Evolutionary conservation across 2,113 vertebrate species (phyloP).

Genomic region (Cinclus cinclus): DNA sequence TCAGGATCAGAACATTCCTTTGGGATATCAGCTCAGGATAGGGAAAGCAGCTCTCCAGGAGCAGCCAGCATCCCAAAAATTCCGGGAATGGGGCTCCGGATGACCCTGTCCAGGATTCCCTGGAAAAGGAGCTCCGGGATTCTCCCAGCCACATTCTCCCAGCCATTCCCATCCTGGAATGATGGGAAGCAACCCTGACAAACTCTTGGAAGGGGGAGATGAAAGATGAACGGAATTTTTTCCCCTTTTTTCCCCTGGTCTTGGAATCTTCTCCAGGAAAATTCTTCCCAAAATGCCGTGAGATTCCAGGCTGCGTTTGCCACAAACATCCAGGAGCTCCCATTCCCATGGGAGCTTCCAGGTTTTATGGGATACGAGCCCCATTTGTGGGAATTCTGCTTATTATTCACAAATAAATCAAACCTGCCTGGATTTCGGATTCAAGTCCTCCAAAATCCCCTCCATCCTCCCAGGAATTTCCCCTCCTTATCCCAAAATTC

Average conservation of each 20-base stretch:
- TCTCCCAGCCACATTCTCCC: neutral
- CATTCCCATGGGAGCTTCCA: rapidly evolving
- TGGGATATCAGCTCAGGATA: neutral
- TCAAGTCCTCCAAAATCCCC: neutral
- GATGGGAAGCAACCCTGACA: neutral
- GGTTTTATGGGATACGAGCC: rapidly evolving
- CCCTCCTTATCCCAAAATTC: neutral
- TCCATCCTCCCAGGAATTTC: neutral
- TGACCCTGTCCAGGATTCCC: neutral
- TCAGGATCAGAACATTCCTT: neutral
- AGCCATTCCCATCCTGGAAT: neutral
- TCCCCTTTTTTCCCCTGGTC: rapidly evolving
- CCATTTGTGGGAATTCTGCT: neutral
- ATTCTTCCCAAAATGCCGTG: neutral
- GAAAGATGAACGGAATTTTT: neutral
- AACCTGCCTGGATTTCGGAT: rapidly evolving
- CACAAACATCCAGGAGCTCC: neutral
- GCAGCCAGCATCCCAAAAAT: neutral
- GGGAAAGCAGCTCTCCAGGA: too few relatives aligned
- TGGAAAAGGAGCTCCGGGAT: neutral
- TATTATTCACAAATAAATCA: neutral
- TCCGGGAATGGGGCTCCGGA: too few relatives aligned
- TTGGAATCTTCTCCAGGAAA: neutral
- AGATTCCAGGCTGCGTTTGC: rapidly evolving
- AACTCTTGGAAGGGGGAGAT: neutral